Evolutionary conservation across 2,113 vertebrate species (phyloP).

Genomic region (Amphiprion percula): DNA sequence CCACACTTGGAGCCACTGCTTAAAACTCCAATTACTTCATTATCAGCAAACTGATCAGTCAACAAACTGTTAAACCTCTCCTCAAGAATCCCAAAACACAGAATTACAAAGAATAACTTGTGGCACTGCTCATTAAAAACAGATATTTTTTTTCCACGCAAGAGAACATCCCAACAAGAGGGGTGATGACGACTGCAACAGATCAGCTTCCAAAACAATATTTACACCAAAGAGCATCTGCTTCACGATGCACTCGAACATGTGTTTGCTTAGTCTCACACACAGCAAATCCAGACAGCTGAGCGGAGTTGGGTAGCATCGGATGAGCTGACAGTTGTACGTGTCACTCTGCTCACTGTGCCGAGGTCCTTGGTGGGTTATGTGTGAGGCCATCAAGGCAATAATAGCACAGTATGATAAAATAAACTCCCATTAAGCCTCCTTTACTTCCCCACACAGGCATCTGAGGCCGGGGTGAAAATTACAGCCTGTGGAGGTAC

Average conservation of each 20-base stretch:
- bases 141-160: slow-evolving; percentile 9
- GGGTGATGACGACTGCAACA: slow-evolving; percentile 23
- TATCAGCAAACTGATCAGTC: background rate
- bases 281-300: slow-evolving; percentile 49
- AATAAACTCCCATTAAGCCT: slow-evolving; percentile 70
- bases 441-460: slow-evolving; percentile 56
- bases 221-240: slow-evolving; percentile 59
- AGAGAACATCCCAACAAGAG: slow-evolving; percentile 29
- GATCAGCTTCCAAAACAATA: slow-evolving; percentile 40
- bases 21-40: too few relatives aligned
- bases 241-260: slow-evolving; percentile 34
- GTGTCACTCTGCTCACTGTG: slow-evolving; percentile 38
- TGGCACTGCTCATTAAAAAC: slow-evolving; percentile 5
- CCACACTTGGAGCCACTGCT: background rate
- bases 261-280: slow-evolving; percentile 13
- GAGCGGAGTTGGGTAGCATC: slow-evolving; percentile 41
- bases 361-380: slow-evolving; percentile 41
- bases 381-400: slow-evolving; percentile 63
- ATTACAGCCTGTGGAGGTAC: slow-evolving; percentile 49
- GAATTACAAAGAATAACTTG: background rate
- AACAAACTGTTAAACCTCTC: background rate
- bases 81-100: background rate
- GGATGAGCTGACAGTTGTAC: slow-evolving; percentile 60
- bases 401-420: slow-evolving; percentile 71
- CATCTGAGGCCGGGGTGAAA: slow-evolving; percentile 62